These are phyloP conservation scores for Zygaena filipendulae DNA, from an alignment of 2,888 invertebrate genomes.

Conservation along the genomic window DNA sequence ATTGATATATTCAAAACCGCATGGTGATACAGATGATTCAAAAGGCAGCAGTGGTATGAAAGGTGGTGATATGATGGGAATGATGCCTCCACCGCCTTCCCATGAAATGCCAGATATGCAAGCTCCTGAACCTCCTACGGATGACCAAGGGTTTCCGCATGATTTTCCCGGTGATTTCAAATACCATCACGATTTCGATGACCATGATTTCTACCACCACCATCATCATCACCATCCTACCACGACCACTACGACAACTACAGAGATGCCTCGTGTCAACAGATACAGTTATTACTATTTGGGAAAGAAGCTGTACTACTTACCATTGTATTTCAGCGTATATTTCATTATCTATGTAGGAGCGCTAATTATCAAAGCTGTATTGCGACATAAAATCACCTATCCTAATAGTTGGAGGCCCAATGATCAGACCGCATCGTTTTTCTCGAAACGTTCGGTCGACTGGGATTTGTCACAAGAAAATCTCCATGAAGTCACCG, in stretches of 20 bases:
- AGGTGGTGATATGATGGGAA: slow-evolving; percentile 33
- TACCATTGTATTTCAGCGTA: slow-evolving; percentile 80
- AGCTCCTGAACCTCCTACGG: slow-evolving; percentile 24
- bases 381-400: slow-evolving; percentile 77
- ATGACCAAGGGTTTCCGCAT: slow-evolving; percentile 51
- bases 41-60: slow-evolving; percentile 30
- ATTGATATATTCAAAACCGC: slow-evolving; percentile 38
- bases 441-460: slow-evolving; percentile 52
- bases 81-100: slow-evolving; percentile 40
- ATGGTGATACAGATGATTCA: slow-evolving; percentile 23
- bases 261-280: slow-evolving; percentile 68
- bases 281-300: slow-evolving; percentile 80
- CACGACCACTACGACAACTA: slow-evolving; percentile 51
- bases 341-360: slow-evolving; percentile 77
- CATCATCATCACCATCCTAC: slow-evolving; percentile 42
- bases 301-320: slow-evolving; percentile 79
- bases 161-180: slow-evolving; percentile 56
- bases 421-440: slow-evolving; percentile 40
- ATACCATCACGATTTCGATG: slow-evolving; percentile 49
- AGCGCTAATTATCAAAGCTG: slow-evolving; percentile 76
- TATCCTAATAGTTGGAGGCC: slow-evolving; percentile 68
- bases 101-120: slow-evolving; percentile 29
- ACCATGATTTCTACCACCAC: slow-evolving; percentile 31
- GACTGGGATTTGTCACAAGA: slow-evolving; percentile 57
- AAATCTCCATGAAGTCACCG: slow-evolving; percentile 56